Base-by-base conservation (phyloP, 1,140 invertebrate species). In the Andrena cerasifolii region DNA sequence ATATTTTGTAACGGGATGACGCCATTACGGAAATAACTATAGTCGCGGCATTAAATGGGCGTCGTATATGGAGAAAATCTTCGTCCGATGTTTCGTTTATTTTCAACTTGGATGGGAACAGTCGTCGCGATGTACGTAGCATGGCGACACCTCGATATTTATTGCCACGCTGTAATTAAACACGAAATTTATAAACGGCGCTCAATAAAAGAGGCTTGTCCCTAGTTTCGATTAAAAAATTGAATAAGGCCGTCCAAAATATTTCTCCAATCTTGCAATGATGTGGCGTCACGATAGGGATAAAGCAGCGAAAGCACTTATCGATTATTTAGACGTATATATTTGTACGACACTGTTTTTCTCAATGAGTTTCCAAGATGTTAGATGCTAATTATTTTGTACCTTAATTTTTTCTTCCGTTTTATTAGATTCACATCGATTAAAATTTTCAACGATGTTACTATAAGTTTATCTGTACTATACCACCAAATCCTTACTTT, bases 11-110 rank as follows among this genome's bases (percentile, higher is more conserved):
- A 75, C 73, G 73, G 63, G 73, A 67, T 68, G 79, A 65, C 81
- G 81, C 81, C 81, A 81, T 81, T 83, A 78, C 79, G 79, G 78
- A 83, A 83, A 79, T 83, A 66, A 62, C 68, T 75, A 67, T 68
- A 63, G 73, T 67, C 73, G 65, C 73, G 73, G 21, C 63, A 68
- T 75, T 75, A 75, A 75, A 75, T 65, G 73, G 53, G 53, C 73
- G 63, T 75, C 63, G 51, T 75, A 36, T 67, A 75, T 75, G 73
- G 73, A 75, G 73, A 75, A 75, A 75, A 75, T 67, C 72, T 75
- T 66, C 5, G 43, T 40, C n/a, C 16, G 26, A 12, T 61, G 47
- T 62, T 51, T 51, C 58, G 58, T 61, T 75, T 75, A 75, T 68
- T 68, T 58, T 51, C 21, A 40, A 36, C 28, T 24, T n/a, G n/a